Conservation (phyloP, 2,113 vertebrate species). For the Columba janthina region DNA sequence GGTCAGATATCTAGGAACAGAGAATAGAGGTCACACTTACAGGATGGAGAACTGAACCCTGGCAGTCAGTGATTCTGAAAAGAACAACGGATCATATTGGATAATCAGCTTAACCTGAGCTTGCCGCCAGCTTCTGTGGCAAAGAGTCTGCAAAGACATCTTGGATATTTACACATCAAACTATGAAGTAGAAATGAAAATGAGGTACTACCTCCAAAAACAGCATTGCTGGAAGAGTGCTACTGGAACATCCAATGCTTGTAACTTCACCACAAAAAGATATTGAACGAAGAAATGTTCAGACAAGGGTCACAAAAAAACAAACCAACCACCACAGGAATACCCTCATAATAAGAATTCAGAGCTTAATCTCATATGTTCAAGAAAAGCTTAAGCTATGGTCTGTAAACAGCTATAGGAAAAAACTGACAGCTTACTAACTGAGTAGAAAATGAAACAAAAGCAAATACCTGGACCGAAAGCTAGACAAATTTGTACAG, state of each 20-base stretch:
- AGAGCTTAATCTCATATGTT: background rate
- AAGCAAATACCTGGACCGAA: background rate
- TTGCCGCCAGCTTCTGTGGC: background rate
- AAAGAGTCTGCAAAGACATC: background rate
- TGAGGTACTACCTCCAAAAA: background rate
- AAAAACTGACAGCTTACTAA: background rate
- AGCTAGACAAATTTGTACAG: background rate
- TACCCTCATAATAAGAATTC: background rate
- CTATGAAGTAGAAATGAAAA: background rate
- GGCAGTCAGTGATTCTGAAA: constrained; percentile 34
- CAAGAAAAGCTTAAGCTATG: background rate
- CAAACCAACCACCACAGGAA: background rate
- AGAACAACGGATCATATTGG: constrained; percentile 12
- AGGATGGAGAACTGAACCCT: constrained; percentile 37
- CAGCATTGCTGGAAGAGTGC: background rate
- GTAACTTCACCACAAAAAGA: background rate
- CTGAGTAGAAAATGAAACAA: background rate
- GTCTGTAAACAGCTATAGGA: background rate
- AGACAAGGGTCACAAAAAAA: background rate
- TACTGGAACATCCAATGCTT: background rate
- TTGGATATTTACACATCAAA: background rate
- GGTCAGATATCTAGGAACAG: constrained; percentile 4
- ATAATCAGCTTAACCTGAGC: constrained; percentile 4
- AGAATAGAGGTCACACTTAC: background rate
- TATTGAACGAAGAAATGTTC: background rate